Evolutionary conservation across 2,797 vertebrate species (phyloP), one percentile per base, ranked within the genome.

Genomic region (Otolemur crassicaudatus): DNA sequence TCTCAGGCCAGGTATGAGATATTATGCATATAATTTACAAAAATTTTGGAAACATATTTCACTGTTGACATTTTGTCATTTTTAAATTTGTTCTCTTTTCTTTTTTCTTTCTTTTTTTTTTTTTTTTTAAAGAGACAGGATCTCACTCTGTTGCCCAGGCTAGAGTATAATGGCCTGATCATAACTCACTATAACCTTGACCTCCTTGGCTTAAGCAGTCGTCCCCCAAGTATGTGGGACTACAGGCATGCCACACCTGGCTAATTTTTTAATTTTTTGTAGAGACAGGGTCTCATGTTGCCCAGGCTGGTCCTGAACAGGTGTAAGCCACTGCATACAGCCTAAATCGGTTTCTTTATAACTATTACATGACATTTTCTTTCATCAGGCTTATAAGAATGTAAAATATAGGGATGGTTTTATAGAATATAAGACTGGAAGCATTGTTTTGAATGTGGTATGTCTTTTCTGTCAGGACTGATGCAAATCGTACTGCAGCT

Each of bases 1-100:
- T 99, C 99, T 92, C 99, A 99, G 97, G 98, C 99, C 95, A 99
- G 99, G 99, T 99, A 99, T 83, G 95, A 80, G 75, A 9, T 63
- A 13, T 10, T 37, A 40, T 0, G 0, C 29, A 88, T 79, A 0
- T 29, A 25, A 37, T 73, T 73, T 53, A 63, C 3, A 63, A n/a
- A 87, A 61, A 23, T 82, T 76, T 63, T 60, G 22, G 37, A 91
- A 95, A 17, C 6, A 2, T 82, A n/a, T 27, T 83, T 79, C 7
- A 49, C 56, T 70, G 20, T 92, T 92, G 29, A 70, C 58, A 12
- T 79, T 94, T 77, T 56, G 46, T 56, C 7, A 37, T 90, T 69
- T 34, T 72, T 37, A 76, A 43, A 1, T 1, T 80, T 81, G n/a
- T 49, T n/a, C 14, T 19, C 19, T 69, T 31, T 10, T 63, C 29